Conservation (phyloP, 2,113 vertebrate genomes). For the Burhinus bistriatus region DNA sequence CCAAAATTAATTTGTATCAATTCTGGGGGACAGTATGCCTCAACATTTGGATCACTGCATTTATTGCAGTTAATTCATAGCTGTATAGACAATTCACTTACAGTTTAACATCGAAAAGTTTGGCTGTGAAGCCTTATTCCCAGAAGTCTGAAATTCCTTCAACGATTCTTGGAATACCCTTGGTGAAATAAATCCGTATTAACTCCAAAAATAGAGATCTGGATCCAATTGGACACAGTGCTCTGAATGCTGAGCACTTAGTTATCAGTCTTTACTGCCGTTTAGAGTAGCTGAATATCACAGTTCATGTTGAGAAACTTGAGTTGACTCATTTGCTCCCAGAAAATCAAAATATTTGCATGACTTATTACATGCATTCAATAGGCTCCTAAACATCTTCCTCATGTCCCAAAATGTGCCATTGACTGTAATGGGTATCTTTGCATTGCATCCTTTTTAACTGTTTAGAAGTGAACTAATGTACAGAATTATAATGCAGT, state of each 20-base stretch:
- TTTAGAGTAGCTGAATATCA: not conserved
- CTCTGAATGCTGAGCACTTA: not conserved
- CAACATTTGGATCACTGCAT: not conserved
- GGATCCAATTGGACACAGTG: not conserved
- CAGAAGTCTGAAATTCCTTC: not conserved
- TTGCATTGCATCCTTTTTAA: not conserved
- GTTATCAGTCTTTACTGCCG: not conserved
- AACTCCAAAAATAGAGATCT: accelerated
- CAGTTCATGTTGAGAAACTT: not conserved
- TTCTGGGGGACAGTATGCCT: not conserved
- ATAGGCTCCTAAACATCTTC: not conserved
- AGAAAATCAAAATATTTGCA: not conserved
- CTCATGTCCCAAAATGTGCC: not conserved
- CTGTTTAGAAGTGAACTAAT: not conserved
- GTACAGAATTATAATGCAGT: not conserved
- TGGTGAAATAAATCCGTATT: not conserved
- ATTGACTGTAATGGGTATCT: not conserved
- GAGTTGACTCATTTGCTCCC: not conserved
- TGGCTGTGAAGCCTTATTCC: not conserved
- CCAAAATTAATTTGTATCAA: not conserved
- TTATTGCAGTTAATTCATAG: not conserved
- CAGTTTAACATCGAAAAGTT: not conserved
- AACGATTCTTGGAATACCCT: not conserved
- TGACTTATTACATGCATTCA: not conserved
- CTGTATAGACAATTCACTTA: not conserved